A percentile compares a stretch with the other conserved stretches of the same genome.
Evolutionary conservation across 2,797 vertebrate genomes (phyloP).

Genomic region (Hybognathus amarus): DNA sequence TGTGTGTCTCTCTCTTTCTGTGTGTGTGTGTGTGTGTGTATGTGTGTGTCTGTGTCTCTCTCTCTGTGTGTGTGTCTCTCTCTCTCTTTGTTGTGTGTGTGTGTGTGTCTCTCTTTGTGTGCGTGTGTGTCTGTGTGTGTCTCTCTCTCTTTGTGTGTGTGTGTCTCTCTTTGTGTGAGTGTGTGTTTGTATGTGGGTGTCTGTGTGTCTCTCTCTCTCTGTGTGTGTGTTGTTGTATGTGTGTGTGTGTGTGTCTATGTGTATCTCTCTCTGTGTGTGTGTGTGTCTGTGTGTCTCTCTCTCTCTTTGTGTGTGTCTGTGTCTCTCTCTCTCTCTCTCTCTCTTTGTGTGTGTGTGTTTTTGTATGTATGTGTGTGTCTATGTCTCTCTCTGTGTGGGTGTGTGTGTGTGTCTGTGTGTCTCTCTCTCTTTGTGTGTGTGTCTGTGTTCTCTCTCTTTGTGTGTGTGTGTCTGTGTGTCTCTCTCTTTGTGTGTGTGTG

Average conservation of each 20-base stretch:
- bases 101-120: constrained; percentile 14
- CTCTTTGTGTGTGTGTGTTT: no score
- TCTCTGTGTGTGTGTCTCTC: constrained; percentile 56
- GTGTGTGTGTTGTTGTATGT: background rate
- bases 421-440: no score
- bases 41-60: constrained; percentile 42
- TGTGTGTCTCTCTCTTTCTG: constrained; percentile 32
- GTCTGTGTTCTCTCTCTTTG: constrained; percentile 65
- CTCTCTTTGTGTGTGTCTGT: constrained; percentile 61
- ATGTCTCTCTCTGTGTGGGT: rapidly evolving
- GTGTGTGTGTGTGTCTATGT: background rate
- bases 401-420: background rate
- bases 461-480: constrained; percentile 51
- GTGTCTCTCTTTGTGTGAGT: background rate
- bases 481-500: background rate
- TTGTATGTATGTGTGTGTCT: constrained; percentile 50
- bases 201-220: no score
- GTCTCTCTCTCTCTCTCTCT: no score
- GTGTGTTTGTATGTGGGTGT: rapidly evolving
- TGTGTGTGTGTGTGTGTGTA: constrained; percentile 45
- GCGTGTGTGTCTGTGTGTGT: constrained; percentile 51
- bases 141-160: no score
- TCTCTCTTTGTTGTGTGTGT: no score
- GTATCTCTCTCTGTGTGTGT: rapidly evolving
- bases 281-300: background rate